Percentiles rank a stretch among this genome's conserved stretches.
Conservation (phyloP, 2,113 vertebrate species). For the Eurypyga helias region DNA sequence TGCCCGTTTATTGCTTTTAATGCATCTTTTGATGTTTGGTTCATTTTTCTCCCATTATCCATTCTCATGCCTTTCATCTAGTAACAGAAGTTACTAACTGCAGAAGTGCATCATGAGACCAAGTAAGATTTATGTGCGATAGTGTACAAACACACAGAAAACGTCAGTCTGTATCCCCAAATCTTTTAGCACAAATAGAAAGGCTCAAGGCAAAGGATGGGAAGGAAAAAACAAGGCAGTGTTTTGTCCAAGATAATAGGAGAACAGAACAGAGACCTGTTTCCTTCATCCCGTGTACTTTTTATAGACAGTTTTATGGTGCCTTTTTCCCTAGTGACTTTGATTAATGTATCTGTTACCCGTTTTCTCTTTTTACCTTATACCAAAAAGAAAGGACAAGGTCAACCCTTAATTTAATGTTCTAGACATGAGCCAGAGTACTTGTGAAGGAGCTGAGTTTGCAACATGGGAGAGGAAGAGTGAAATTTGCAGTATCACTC, state of each 20-base stretch:
- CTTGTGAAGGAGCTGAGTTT: background rate
- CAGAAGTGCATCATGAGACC: background rate
- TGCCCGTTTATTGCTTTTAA: slow-evolving; percentile 9
- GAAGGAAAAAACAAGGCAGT: background rate
- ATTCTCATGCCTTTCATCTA: background rate
- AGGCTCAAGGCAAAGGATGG: background rate
- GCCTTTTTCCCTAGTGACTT: background rate
- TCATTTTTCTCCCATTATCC: slow-evolving; percentile 26
- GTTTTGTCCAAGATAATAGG: background rate
- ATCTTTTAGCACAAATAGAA: background rate
- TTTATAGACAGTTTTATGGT: background rate
- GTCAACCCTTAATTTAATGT: background rate
- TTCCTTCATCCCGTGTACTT: background rate
- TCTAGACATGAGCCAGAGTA: background rate
- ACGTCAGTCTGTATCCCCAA: background rate
- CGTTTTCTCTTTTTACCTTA: background rate
- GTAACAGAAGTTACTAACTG: background rate
- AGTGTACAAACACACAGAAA: background rate
- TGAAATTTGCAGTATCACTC: background rate
- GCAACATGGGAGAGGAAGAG: background rate
- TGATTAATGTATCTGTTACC: background rate
- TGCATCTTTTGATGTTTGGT: background rate
- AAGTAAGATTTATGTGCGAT: slow-evolving; percentile 4
- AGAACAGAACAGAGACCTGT: background rate
- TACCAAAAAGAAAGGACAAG: background rate